Evolutionary conservation across 1,140 invertebrate species (phyloP).

Genomic region (Aphis gossypii): DNA sequence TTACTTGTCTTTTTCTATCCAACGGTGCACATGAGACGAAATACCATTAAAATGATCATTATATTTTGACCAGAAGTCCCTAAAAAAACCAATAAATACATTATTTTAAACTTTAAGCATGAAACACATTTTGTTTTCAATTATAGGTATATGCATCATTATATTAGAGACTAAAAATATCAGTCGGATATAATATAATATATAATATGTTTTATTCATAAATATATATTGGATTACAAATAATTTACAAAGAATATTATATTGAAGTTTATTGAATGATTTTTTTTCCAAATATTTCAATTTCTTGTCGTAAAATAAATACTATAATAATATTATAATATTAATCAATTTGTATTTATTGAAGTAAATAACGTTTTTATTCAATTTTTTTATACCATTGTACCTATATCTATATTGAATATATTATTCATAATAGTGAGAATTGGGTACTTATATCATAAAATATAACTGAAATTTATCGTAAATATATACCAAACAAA

Average conservation of each 20-base stretch:
- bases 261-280: background rate
- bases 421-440: background rate
- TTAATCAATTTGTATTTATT: background rate
- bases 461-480: background rate
- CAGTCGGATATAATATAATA: background rate
- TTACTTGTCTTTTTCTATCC: background rate
- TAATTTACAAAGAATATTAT: background rate
- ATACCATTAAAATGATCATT: conserved; percentile 5
- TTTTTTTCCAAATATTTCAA: background rate
- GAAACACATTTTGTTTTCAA: background rate
- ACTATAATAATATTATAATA: background rate
- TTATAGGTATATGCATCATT: background rate
- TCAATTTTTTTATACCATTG: background rate
- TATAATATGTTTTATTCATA: background rate
- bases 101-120: background rate
- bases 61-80: background rate
- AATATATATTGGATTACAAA: background rate
- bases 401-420: background rate
- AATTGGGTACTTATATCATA: background rate
- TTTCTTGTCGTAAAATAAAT: background rate
- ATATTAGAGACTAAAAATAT: background rate
- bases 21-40: background rate
- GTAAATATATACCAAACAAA: no score
- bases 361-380: background rate
- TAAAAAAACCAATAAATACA: background rate